Conservation (phyloP, 2,113 vertebrate genomes). For the Thalassarche chlororhynchos region DNA sequence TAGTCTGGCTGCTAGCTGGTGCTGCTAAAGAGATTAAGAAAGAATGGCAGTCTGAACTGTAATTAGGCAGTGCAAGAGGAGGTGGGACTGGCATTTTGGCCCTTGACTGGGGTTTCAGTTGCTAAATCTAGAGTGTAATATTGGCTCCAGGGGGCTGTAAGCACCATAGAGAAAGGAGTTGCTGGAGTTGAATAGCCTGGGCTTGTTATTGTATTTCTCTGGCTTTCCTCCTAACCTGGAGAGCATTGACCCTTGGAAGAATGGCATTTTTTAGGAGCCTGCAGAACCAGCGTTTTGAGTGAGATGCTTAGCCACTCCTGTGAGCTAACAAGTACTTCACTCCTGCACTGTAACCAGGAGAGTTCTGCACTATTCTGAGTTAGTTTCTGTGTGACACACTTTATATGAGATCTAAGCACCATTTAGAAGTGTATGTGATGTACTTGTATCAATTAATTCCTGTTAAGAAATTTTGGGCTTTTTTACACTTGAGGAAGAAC, state of each 20-base stretch:
- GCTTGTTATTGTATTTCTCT: not conserved
- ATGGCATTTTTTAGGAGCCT: not conserved
- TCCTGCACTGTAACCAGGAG: not conserved
- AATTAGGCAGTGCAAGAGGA: not conserved
- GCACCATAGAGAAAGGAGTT: not conserved
- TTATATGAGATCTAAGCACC: not conserved
- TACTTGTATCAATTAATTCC: not conserved
- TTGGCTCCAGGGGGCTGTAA: not conserved
- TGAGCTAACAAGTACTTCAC: too few species aligned
- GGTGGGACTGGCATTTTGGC: not conserved
- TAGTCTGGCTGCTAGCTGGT: not conserved
- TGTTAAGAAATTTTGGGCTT: not conserved
- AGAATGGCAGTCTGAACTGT: not conserved
- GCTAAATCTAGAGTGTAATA: too few species aligned
- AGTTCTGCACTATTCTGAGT: not conserved
- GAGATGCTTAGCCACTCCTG: not conserved
- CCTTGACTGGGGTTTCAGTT: not conserved
- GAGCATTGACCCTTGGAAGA: not conserved
- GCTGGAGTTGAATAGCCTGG: not conserved
- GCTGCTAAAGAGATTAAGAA: not conserved
- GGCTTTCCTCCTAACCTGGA: not conserved
- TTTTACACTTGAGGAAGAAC: not conserved
- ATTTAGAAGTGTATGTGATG: not conserved
- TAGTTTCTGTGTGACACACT: not conserved
- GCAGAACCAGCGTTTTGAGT: accelerated